Base-by-base conservation (phyloP, 1,140 invertebrate genomes). In the Drosophila mauritiana region DNA sequence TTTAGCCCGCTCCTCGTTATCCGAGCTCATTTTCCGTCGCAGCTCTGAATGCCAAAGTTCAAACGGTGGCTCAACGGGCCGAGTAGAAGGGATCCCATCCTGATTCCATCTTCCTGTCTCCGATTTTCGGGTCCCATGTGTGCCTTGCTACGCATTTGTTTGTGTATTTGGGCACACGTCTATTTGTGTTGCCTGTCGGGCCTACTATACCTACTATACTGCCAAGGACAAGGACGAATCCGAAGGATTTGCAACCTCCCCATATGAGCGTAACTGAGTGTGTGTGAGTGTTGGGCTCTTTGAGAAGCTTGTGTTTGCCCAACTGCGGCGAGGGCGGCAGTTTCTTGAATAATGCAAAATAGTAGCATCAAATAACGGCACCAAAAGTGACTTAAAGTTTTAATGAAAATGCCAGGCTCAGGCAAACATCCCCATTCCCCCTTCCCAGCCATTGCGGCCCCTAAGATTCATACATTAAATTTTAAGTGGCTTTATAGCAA, bases 321-420 rank as follows among this genome's bases (percentile, higher is more conserved):
- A 70, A 79, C 48, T 83, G 80, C 43, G 80, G 80, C 61, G 72
- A 49, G 27, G 40, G 63, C 25, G 77, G 65, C 63, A 69, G 75
- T 88, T 83, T 61, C 65, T 75, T 88, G 59, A 88, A 88, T 88
- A 89, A 89, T 89, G 84, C 83, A 88, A 83, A 88, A 69, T 89
- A 89, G 64, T 46, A 49, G 84, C 84, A 76, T 82, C 65, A 78
- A 88, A 88, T 79, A 74, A 73, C 83, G 67, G 79, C 79, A 73
- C 64, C 84, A 61, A 82, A 86, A 78, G 84, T 88, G 83, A 88
- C 83, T 88, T 88, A 79, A 88, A 89, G 84, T 83, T 88, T 89
- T 88, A 88, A 88, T 89, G 84, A 88, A 89, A 89, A 77, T 82
- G 67, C 79, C 67, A 53, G 43, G 54, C 55, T 57, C 55, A 25